Percentiles rank a stretch among this genome's conserved stretches.
Conservation (phyloP, 2,797 vertebrate genomes). For the Bryconaethiops microstoma region DNA sequence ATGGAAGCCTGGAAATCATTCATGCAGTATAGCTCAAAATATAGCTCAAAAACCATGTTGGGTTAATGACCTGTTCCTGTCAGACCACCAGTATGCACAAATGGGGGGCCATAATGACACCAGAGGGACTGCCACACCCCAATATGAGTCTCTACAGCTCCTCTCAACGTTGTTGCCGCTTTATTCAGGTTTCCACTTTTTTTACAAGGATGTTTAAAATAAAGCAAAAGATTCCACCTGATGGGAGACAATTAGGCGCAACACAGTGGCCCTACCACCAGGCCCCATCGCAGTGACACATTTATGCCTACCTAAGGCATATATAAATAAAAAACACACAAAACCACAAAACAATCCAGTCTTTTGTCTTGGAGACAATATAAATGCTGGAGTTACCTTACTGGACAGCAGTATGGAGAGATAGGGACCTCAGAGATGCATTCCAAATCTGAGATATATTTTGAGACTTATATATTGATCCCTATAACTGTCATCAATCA, state of each 20-base stretch:
- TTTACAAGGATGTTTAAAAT: slow-evolving; percentile 48
- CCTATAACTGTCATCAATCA: background rate
- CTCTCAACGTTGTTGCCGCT: slow-evolving; percentile 57
- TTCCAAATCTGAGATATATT: background rate
- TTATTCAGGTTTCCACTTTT: slow-evolving; percentile 47
- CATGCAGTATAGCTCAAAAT: slow-evolving; percentile 35
- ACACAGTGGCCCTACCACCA: slow-evolving; percentile 55
- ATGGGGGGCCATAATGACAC: slow-evolving; percentile 64
- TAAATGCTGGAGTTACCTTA: background rate
- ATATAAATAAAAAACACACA: too few species aligned
- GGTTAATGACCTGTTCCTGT: slow-evolving; percentile 40
- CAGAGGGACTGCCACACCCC: slow-evolving; percentile 60
- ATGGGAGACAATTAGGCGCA: slow-evolving; percentile 67
- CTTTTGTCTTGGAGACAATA: background rate
- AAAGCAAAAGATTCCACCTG: slow-evolving; percentile 52
- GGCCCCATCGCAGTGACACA: slow-evolving; percentile 24
- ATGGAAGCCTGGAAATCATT: slow-evolving; percentile 32
- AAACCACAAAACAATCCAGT: slow-evolving; percentile 26
- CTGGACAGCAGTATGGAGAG: background rate
- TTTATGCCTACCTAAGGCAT: slow-evolving; percentile 22
- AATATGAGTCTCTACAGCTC: slow-evolving; percentile 63
- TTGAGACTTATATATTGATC: too few species aligned
- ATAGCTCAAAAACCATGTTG: slow-evolving; percentile 4
- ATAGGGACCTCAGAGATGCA: too few species aligned
- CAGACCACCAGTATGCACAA: slow-evolving; percentile 57